Percentiles rank a stretch among this genome's conserved stretches.
phyloP scores from a whole-genome alignment of 1,140 invertebrate genomes.

The Scaptomyza montana region DNA sequence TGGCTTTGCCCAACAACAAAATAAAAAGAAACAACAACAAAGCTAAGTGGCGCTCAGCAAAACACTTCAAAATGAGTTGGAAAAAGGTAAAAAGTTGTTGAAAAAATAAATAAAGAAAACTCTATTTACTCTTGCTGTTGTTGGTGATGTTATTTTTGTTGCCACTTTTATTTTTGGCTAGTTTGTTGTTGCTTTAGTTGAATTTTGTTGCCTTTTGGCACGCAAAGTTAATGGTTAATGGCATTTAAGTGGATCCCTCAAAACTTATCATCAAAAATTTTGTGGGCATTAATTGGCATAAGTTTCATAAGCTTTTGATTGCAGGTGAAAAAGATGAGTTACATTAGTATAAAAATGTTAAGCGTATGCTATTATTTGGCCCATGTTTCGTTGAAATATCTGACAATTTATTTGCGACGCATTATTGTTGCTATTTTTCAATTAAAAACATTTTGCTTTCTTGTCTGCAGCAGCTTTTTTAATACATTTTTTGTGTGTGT shows the following conservation, averaged over 20 bases:
- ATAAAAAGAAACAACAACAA: constrained; percentile 28
- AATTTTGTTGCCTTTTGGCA: constrained; percentile 53
- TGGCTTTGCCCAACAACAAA: constrained; percentile 48
- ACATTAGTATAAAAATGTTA: not conserved
- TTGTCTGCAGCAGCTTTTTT: constrained; percentile 51
- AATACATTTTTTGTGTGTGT: constrained; percentile 43
- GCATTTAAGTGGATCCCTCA: constrained; percentile 42
- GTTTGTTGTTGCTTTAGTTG: constrained; percentile 66
- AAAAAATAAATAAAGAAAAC: constrained; percentile 73
- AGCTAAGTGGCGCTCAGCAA: constrained; percentile 61
- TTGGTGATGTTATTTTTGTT: constrained; percentile 19
- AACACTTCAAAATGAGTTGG: constrained; percentile 71
- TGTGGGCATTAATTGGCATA: constrained; percentile 57
- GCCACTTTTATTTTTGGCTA: constrained; percentile 31
- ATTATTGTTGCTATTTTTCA: constrained; percentile 56
- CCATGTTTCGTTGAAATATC: not conserved
- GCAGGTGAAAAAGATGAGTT: not conserved
- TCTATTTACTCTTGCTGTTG: constrained; percentile 48
- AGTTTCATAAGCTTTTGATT: constrained; percentile 30
- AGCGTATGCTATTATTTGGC: not conserved
- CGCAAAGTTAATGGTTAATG: constrained; percentile 53
- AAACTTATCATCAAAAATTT: not conserved
- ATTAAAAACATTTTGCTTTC: constrained; percentile 73
- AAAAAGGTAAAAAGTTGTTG: constrained; percentile 76
- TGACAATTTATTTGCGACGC: not conserved